Percentiles rank a stretch among this genome's conserved stretches.
phyloP scores from a whole-genome alignment of 2,888 invertebrate species.

The Oscheius myriophilus region DNA sequence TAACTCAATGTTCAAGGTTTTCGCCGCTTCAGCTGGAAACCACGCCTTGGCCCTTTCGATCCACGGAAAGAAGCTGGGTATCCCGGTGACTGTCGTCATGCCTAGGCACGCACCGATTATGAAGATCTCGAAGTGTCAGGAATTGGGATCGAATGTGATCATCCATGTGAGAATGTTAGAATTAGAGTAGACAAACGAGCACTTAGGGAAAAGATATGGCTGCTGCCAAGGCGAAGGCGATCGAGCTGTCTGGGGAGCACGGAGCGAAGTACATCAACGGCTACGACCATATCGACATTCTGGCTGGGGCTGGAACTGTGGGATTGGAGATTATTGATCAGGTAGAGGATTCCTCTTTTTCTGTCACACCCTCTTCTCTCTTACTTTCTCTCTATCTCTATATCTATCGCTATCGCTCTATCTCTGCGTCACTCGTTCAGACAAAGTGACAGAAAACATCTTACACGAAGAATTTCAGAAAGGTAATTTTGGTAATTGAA shows the following conservation, averaged over 20 bases:
- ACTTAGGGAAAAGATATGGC: conserved; percentile 75
- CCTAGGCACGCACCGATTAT: conserved; percentile 91
- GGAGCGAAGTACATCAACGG: conserved; percentile 70
- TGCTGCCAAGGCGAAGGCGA: conserved; percentile 81
- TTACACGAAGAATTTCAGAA: too few relatives aligned
- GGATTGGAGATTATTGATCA: conserved; percentile 81
- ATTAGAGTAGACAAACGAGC: not conserved
- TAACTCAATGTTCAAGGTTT: conserved; percentile 78
- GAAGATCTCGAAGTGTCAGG: conserved; percentile 88
- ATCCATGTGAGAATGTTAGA: conserved; percentile 77
- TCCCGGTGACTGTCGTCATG: conserved; percentile 79
- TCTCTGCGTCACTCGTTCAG: too few relatives aligned
- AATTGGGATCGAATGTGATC: conserved; percentile 85
- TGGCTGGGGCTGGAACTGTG: conserved; percentile 92
- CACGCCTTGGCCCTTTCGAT: conserved; percentile 86
- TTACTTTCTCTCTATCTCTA: too few relatives aligned
- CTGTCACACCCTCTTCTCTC: too few relatives aligned
- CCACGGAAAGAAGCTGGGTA: conserved; percentile 80
- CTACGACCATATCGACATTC: conserved; percentile 91
- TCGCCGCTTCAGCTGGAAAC: conserved; percentile 92
- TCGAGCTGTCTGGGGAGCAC: conserved; percentile 80
- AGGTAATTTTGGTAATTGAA: too few relatives aligned
- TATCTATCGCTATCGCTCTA: too few relatives aligned
- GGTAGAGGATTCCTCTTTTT: not conserved
- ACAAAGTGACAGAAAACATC: too few relatives aligned